These are phyloP conservation scores for Hydriomena furcata DNA, from an alignment of 2,888 invertebrate species.

Conservation along the genomic window DNA sequence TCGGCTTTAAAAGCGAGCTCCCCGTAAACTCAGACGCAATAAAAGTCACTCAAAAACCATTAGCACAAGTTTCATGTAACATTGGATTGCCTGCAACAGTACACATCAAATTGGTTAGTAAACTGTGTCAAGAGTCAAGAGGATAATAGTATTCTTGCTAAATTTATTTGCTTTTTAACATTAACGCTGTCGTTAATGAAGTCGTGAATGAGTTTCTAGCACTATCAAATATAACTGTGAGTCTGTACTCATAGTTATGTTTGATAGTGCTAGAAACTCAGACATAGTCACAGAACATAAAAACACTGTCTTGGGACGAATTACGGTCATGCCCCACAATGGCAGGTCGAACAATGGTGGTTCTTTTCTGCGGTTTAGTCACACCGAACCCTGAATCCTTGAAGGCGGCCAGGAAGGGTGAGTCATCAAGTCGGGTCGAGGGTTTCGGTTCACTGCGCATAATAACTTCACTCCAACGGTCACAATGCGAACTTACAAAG, in stretches of 20 bases:
- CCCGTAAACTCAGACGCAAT: conserved; percentile 23
- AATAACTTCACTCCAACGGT: conserved; percentile 47
- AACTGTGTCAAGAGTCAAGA: too few species aligned
- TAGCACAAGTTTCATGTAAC: conserved; percentile 2
- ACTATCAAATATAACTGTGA: too few species aligned
- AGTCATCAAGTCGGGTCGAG: conserved; percentile 66
- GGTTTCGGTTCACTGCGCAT: conserved; percentile 64
- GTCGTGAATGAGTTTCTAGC: too few species aligned
- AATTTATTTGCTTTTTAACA: too few species aligned
- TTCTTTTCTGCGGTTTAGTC: conserved; percentile 64
- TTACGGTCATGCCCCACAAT: conserved; percentile 46
- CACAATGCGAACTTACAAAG: conserved; percentile 26
- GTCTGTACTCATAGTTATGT: too few species aligned
- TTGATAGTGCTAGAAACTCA: background rate
- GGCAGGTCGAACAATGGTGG: conserved; percentile 60
- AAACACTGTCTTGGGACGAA: conserved; percentile 28
- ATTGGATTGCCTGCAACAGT: too few species aligned
- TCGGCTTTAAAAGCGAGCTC: conserved; percentile 18
- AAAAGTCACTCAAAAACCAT: conserved; percentile 34
- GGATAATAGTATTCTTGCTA: too few species aligned
- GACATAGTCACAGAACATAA: background rate
- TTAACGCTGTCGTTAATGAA: too few species aligned
- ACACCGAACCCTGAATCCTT: conserved; percentile 63
- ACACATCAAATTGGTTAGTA: too few species aligned
- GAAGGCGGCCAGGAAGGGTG: conserved; percentile 66